These are phyloP conservation scores for Macroteleia sp. DNA, from an alignment of 2,888 invertebrate genomes.

Conservation along the genomic window DNA sequence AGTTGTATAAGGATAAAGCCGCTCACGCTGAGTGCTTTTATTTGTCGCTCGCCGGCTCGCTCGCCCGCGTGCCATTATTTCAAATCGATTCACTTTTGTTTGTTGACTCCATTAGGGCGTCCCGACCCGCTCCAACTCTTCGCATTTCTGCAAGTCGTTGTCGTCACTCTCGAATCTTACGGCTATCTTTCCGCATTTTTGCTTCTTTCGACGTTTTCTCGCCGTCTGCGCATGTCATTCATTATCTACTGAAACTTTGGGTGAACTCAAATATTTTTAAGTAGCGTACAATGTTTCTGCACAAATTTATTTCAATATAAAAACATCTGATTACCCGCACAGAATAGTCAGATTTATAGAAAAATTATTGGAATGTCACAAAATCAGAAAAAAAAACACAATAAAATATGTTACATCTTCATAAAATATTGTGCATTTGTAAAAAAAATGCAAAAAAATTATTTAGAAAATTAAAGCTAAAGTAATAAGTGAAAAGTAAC, in stretches of 20 bases:
- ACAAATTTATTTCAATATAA: too few species aligned
- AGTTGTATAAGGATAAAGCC: constrained; percentile 82
- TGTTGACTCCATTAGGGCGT: constrained; percentile 80
- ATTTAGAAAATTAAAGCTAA: too few species aligned
- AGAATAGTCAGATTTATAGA: too few species aligned
- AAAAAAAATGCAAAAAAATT: too few species aligned
- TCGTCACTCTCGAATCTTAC: constrained; percentile 41
- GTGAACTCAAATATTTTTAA: neutral
- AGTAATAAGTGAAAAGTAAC: too few species aligned
- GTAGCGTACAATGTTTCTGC: too few species aligned
- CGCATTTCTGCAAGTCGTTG: constrained; percentile 48
- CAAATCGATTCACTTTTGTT: constrained; percentile 82
- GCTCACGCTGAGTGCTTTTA: constrained; percentile 82
- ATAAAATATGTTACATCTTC: too few species aligned
- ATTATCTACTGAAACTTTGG: neutral
- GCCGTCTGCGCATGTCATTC: neutral
- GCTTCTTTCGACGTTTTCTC: constrained; percentile 20
- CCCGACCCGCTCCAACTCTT: constrained; percentile 49
- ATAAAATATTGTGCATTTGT: too few species aligned
- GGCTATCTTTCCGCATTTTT: constrained; percentile 48
- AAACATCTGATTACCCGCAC: too few species aligned
- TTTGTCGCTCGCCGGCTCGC: constrained; percentile 77
- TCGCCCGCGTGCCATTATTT: constrained; percentile 79
- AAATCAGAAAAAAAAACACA: too few species aligned
- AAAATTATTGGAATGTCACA: too few species aligned